Conservation (phyloP, 2,113 vertebrate species). For the Crotalus tigris region DNA sequence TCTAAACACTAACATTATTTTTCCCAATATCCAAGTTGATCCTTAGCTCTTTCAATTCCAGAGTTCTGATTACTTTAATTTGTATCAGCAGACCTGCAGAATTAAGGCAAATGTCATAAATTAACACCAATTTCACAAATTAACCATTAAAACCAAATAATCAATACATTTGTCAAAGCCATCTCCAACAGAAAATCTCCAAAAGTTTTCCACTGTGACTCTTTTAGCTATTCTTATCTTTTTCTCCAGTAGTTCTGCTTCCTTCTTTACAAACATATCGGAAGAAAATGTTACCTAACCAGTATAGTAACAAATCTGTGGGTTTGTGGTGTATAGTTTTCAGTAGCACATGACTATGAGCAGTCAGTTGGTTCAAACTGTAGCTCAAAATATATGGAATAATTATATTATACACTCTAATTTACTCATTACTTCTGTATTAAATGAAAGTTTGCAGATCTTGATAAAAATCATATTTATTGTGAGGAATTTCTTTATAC, state of each 20-base stretch:
- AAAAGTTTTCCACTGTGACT: neutral
- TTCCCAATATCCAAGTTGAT: neutral
- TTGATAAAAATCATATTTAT: neutral
- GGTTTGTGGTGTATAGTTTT: neutral
- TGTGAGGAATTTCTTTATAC: neutral
- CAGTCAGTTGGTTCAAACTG: neutral
- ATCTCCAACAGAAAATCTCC: neutral
- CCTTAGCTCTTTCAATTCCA: neutral
- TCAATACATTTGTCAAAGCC: neutral
- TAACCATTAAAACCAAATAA: neutral
- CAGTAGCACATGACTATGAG: neutral
- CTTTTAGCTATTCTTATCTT: neutral
- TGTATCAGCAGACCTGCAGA: neutral
- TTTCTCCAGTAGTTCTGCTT: neutral
- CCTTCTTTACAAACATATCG: neutral
- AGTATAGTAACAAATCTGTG: neutral
- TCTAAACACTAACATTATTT: neutral
- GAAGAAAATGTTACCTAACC: neutral
- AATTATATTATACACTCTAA: neutral
- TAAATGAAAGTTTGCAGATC: neutral
- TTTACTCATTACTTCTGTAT: neutral
- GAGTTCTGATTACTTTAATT: neutral
- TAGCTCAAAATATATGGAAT: neutral
- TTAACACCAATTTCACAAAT: neutral
- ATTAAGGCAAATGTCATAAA: neutral